phyloP scores from a whole-genome alignment of 2,797 vertebrate species.

The Xiphorhynchus erythropygius region DNA sequence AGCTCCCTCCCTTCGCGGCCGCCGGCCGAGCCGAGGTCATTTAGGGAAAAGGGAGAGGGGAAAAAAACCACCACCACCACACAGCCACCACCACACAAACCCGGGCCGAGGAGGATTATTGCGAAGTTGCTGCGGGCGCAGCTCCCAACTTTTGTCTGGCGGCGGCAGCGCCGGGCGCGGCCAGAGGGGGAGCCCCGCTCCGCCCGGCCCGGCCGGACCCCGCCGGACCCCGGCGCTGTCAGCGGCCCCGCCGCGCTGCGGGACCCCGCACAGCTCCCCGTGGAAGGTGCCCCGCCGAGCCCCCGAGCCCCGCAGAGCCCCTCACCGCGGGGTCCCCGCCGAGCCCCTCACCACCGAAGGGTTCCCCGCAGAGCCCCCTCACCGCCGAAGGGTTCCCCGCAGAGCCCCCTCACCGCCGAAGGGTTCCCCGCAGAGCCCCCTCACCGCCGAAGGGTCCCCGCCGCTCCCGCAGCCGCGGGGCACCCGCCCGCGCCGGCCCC shows the following conservation, averaged over 20 bases:
- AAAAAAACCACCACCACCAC: not conserved
- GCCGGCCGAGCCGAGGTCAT: not conserved
- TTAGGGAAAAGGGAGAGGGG: not conserved
- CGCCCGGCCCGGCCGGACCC: too few relatives aligned
- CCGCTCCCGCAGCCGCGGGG: not conserved
- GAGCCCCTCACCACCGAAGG: not conserved
- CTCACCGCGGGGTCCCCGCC: not conserved
- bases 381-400: too few relatives aligned
- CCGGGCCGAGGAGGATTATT: not conserved
- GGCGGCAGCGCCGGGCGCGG: constrained; percentile 10
- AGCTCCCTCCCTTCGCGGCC: not conserved
- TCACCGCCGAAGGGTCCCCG: not conserved
- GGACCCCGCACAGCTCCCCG: too few relatives aligned
- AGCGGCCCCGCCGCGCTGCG: not conserved
- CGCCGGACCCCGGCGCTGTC: not conserved
- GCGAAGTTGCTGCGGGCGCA: constrained; percentile 41
- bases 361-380: too few relatives aligned
- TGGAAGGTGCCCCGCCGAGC: too few relatives aligned
- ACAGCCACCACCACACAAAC: not conserved
- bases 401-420: not conserved
- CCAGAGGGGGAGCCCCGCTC: constrained; percentile 16
- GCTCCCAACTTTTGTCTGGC: constrained; percentile 50
- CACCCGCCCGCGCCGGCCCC: not conserved
- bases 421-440: not conserved
- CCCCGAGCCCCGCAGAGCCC: not conserved